These are phyloP conservation scores for Caenorhabditis virilis DNA, from an alignment of 2,888 invertebrate genomes.

Conservation along the genomic window DNA sequence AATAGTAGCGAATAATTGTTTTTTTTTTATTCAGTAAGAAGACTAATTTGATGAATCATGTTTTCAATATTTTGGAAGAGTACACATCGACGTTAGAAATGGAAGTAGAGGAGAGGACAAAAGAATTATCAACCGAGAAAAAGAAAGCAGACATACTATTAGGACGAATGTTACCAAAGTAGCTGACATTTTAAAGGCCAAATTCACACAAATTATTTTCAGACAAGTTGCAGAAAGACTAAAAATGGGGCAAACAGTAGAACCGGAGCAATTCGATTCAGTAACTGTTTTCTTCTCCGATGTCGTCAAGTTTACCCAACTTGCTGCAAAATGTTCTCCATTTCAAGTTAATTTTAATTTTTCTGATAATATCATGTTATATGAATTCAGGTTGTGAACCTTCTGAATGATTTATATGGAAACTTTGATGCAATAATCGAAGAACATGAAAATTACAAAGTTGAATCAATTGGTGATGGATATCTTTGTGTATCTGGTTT, in stretches of 20 bases:
- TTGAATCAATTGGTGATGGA: slow-evolving; percentile 66
- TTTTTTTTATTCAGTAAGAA: slow-evolving; percentile 11
- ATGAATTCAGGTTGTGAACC: slow-evolving; percentile 45
- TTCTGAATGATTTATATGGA: slow-evolving; percentile 60
- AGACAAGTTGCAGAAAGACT: slow-evolving; percentile 64
- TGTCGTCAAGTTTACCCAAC: slow-evolving; percentile 62
- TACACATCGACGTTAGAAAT: slow-evolving; percentile 60
- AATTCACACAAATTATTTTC: slow-evolving; percentile 1
- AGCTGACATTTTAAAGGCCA: not conserved
- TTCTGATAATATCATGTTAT: not conserved
- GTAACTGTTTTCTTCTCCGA: slow-evolving; percentile 66
- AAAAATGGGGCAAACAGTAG: slow-evolving; percentile 61
- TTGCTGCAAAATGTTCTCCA: slow-evolving; percentile 61
- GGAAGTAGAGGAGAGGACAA: slow-evolving; percentile 57
- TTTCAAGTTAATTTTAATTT: slow-evolving; percentile 48
- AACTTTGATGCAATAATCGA: slow-evolving; percentile 61
- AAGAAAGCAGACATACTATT: slow-evolving; percentile 61
- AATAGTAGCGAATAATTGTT: slow-evolving; percentile 15
- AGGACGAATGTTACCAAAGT: slow-evolving; percentile 61
- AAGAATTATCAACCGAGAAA: slow-evolving; percentile 59
- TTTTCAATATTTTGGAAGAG: slow-evolving; percentile 62
- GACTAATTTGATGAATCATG: slow-evolving; percentile 63
- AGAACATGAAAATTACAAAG: slow-evolving; percentile 61
- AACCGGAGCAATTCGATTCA: slow-evolving; percentile 61
- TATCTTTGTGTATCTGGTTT: slow-evolving; percentile 63